Evolutionary conservation across 2,888 invertebrate species (phyloP).

Genomic region (Geotrupes spiniger): DNA sequence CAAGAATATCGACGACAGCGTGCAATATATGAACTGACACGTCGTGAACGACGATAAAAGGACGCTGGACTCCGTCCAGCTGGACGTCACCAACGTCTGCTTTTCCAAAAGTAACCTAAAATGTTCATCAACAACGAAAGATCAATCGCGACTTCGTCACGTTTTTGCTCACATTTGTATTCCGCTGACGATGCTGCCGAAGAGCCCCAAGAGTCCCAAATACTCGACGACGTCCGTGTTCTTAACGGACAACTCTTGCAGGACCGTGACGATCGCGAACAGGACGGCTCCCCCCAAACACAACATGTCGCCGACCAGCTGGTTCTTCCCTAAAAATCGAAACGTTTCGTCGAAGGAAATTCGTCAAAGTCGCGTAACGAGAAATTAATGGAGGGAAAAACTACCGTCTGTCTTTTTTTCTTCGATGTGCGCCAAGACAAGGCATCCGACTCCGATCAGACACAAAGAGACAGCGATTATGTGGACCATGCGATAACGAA

Average conservation of each 20-base stretch:
- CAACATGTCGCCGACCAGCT: constrained; percentile 78
- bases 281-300: constrained; percentile 75
- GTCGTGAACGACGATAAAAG: constrained; percentile 57
- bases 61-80: constrained; percentile 62
- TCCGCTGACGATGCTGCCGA: constrained; percentile 74
- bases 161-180: constrained; percentile 69
- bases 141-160: neutral
- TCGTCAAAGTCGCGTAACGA: too few species aligned
- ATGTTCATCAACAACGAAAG: neutral
- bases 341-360: too few species aligned
- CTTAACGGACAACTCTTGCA: constrained; percentile 80
- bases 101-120: constrained; percentile 63
- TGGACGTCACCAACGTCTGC: constrained; percentile 63
- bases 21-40: constrained; percentile 74
- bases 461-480: constrained; percentile 77
- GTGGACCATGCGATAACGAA: constrained; percentile 71
- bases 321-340: constrained; percentile 65
- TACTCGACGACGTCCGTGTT: constrained; percentile 75
- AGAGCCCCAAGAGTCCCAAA: constrained; percentile 76
- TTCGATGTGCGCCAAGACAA: constrained; percentile 80
- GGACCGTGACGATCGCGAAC: constrained; percentile 76
- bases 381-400: constrained; percentile 9
- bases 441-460: constrained; percentile 76
- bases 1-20: constrained; percentile 71
- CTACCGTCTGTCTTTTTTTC: constrained; percentile 62